Conservation (phyloP, 2,113 vertebrate genomes). For the Eleginops maclovinus region DNA sequence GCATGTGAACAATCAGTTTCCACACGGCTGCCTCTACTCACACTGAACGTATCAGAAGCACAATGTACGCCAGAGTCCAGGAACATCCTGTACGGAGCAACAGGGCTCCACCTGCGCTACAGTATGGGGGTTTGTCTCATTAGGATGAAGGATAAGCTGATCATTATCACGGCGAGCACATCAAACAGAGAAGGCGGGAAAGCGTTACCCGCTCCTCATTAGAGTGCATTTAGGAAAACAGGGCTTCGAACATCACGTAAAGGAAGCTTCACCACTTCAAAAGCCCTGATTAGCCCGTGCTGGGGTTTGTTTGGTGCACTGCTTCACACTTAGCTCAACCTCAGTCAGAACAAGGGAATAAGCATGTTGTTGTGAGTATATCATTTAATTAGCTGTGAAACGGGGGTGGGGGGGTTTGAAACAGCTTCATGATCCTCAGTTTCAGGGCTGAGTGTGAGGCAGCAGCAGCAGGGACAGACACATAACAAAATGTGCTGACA, state of each 20-base stretch:
- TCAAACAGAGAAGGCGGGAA: conserved; percentile 14
- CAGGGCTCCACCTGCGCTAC: not conserved
- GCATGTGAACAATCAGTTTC: conserved; percentile 50
- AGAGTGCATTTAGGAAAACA: conserved; percentile 23
- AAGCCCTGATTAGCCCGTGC: not conserved
- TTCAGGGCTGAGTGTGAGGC: conserved; percentile 16
- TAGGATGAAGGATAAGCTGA: not conserved
- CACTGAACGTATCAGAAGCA: not conserved
- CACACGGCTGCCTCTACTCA: conserved; percentile 20
- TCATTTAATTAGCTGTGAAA: conserved; percentile 40
- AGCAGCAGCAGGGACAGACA: conserved; percentile 21
- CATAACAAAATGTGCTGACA: conserved; percentile 56
- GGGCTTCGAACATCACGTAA: not conserved
- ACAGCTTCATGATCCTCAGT: not conserved
- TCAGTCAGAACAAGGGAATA: conserved; percentile 17
- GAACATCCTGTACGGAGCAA: not conserved
- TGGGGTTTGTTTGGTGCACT: not conserved
- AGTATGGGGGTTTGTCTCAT: not conserved
- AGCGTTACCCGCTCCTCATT: conserved; percentile 1
- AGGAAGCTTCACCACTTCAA: conserved; percentile 1
- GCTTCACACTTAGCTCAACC: not conserved
- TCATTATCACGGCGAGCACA: conserved; percentile 14
- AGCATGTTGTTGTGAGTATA: not conserved
- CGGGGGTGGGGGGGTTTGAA: conserved; percentile 15
- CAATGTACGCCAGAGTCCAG: not conserved